A percentile compares a stretch with the other conserved stretches of the same genome.
Conservation (phyloP, 2,888 invertebrate genomes). For the Dasysyrphus tricinctus region DNA sequence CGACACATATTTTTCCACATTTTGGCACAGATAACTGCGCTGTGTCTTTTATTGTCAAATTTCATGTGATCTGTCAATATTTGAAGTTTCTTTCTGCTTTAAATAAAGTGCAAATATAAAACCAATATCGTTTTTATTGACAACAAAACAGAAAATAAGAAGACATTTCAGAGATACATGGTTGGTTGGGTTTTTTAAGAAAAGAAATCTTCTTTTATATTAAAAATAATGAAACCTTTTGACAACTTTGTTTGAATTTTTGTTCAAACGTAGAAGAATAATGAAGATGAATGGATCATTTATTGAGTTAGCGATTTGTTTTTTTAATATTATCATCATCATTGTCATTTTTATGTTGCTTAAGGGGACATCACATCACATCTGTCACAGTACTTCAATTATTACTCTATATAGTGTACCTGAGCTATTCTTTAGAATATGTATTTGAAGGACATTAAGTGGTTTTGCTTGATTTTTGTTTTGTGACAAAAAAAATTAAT, state of each 20-base stretch:
- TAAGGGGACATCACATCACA: constrained; percentile 41
- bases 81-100: constrained; percentile 51
- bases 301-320: constrained; percentile 68
- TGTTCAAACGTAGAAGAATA: neutral
- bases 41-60: constrained; percentile 41
- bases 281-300: constrained; percentile 72
- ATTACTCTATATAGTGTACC: constrained; percentile 29
- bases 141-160: neutral
- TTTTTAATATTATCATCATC: neutral
- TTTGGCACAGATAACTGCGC: constrained; percentile 15
- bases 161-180: constrained; percentile 15
- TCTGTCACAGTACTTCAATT: constrained; percentile 65
- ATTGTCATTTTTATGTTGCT: neutral
- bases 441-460: neutral
- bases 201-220: neutral
- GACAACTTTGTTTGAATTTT: constrained; percentile 21
- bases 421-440: neutral
- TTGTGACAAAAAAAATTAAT: neutral
- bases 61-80: constrained; percentile 75
- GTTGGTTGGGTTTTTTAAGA: constrained; percentile 48
- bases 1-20: constrained; percentile 26
- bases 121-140: constrained; percentile 20
- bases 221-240: constrained; percentile 47
- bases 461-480: neutral
- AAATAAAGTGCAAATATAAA: constrained; percentile 3